Evolutionary conservation across 1,140 invertebrate species (phyloP).

Genomic region (Drosophila malerkotliana): DNA sequence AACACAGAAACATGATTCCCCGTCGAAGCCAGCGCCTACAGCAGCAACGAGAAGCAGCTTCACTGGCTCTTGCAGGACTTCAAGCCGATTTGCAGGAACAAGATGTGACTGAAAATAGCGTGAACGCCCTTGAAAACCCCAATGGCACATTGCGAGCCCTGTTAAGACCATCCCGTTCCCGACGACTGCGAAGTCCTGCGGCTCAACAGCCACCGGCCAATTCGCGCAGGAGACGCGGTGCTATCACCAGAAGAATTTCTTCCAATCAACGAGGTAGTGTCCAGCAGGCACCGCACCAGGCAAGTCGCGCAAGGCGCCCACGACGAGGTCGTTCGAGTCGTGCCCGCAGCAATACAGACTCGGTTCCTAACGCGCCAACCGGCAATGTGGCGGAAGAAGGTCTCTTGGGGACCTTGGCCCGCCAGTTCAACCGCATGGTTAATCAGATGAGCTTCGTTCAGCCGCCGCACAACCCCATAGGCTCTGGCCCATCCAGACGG

Average conservation of each 20-base stretch:
- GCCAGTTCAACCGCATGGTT: not conserved
- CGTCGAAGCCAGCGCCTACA: conserved; percentile 9
- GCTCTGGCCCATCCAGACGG: not conserved
- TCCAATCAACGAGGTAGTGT: not conserved
- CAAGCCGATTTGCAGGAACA: too few relatives aligned
- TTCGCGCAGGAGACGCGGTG: not conserved
- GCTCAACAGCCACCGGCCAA: not conserved
- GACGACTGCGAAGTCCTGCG: not conserved
- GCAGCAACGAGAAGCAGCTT: not conserved
- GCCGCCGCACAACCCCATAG: not conserved
- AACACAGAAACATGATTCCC: not conserved
- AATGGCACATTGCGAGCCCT: not conserved
- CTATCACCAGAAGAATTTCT: not conserved
- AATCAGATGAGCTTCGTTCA: not conserved
- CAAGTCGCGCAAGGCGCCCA: not conserved
- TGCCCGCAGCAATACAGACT: not conserved
- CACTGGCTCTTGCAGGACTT: not conserved
- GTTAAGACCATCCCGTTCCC: not conserved
- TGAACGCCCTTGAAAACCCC: too few relatives aligned
- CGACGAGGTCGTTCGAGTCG: not conserved
- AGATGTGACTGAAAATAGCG: too few relatives aligned
- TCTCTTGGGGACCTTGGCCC: not conserved
- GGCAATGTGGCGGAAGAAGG: not conserved
- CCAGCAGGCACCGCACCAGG: too few relatives aligned
- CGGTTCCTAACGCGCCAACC: not conserved